Evolutionary conservation across 2,113 vertebrate genomes (phyloP).

Genomic region (Thermophis baileyi): DNA sequence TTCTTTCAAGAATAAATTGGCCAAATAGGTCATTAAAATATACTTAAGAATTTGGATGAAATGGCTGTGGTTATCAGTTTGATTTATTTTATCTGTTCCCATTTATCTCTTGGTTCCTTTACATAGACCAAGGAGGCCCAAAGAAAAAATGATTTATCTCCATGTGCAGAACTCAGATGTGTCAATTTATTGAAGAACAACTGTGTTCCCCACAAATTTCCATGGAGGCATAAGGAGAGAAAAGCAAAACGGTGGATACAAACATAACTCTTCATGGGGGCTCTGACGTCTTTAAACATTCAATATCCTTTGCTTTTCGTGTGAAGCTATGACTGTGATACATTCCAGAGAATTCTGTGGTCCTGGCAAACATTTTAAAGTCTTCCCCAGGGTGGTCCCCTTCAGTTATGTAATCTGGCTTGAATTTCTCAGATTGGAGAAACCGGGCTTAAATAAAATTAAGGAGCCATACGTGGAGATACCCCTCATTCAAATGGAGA

Average conservation of each 20-base stretch:
- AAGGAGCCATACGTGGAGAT: neutral
- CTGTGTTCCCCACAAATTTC: accelerated
- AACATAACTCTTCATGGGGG: neutral
- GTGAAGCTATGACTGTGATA: neutral
- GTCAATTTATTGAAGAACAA: constrained; percentile 22
- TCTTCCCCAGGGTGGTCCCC: neutral
- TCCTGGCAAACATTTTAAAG: neutral
- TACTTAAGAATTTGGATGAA: neutral
- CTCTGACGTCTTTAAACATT: neutral
- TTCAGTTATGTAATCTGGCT: neutral
- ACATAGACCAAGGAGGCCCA: constrained; percentile 54
- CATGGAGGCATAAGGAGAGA: neutral
- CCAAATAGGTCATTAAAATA: neutral
- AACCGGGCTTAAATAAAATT: neutral
- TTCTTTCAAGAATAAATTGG: neutral
- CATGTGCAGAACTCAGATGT: constrained; percentile 45
- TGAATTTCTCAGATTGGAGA: neutral
- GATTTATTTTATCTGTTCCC: constrained; percentile 5
- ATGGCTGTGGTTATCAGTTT: neutral
- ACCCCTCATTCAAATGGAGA: neutral
- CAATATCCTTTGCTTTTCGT: neutral
- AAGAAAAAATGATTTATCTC: constrained; percentile 58
- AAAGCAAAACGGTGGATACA: neutral
- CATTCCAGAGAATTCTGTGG: neutral
- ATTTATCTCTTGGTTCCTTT: constrained; percentile 22